A percentile compares a stretch with the other conserved stretches of the same genome.
Conservation (phyloP, 2,113 vertebrate species). For the Phalacrocorax aristotelis region DNA sequence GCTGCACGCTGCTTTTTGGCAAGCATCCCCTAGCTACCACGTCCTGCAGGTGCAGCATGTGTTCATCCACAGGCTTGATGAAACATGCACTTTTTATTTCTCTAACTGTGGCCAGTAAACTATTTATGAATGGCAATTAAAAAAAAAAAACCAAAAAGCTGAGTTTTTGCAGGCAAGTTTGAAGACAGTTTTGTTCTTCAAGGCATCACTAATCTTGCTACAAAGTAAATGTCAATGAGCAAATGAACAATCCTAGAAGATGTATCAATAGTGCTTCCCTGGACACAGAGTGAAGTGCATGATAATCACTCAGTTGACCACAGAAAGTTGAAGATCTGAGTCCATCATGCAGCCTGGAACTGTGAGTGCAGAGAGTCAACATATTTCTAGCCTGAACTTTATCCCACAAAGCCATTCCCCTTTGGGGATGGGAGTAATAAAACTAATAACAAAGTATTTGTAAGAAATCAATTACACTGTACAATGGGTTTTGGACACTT, state of each 20-base stretch:
- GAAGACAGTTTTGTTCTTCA: not conserved
- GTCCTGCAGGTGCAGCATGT: not conserved
- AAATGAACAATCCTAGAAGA: not conserved
- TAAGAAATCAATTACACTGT: not conserved
- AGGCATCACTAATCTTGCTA: not conserved
- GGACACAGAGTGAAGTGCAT: not conserved
- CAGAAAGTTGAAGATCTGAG: not conserved
- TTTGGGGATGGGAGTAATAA: not conserved
- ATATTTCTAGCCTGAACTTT: not conserved
- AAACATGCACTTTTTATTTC: not conserved
- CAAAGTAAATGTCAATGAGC: not conserved
- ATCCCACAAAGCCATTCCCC: not conserved
- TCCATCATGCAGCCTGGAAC: not conserved
- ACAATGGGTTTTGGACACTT: not conserved
- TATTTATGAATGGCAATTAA: not conserved
- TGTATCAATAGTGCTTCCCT: not conserved
- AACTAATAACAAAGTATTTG: not conserved
- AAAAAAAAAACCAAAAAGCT: not conserved
- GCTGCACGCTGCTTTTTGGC: not conserved
- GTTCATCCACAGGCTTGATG: rapidly evolving
- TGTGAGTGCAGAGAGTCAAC: not conserved
- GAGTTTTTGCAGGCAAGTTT: not conserved
- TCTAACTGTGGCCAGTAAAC: not conserved
- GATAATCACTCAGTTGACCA: not conserved
- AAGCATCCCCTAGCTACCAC: not conserved